Evolutionary conservation across 2,888 invertebrate genomes (phyloP), one percentile per base, ranked within the genome.

Genomic region (Perizoma affinitatum): DNA sequence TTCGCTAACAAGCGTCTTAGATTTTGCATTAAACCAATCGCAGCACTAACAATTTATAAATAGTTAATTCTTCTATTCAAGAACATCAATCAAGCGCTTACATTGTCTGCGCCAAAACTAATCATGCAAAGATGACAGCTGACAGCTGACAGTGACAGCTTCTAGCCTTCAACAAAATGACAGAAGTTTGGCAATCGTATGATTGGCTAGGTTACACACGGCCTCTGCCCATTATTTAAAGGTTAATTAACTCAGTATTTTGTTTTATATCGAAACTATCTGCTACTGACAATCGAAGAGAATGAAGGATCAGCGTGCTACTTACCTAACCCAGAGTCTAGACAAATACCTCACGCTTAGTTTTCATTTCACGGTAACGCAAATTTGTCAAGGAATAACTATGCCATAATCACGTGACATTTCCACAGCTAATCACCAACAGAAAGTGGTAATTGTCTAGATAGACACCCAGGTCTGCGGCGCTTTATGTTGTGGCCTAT

Each of bases 141-240:
- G 48, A 48, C 54, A 71, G 70, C 34, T 61, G 59, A 54, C 62
- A 54, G 54, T 58, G 61, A 66, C 58, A 57, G 63, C 56, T 58
- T 58, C 38, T 65, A 51, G 58, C 58, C 58, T 61, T 48, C 57
- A 53, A 63, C 44, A 42, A 57, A 62, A 57, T 42, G 50, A 54
- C 54, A 45, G 44, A n/a, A 47, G 49, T 55, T 60, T 43, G 41
- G 53, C 40, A 61, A 57, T 54, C 33, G 42, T 42, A 44, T 36
- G 46, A 53, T 53, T 45, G 22, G 44, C 44, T 53, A 53, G 56
- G 57, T 57, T 38, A 44, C 10, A 52, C 55, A 43, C 40, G 38
- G 43, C 46, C 46, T 52, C 38, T 42, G 44, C 58, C 52, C 47
- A 22, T 22, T 22, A 22, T 22, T 22, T 44, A 22, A n/a, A 51